Evolutionary conservation across 2,888 invertebrate species (phyloP), one percentile per base, ranked within the genome.

Genomic region (Ischnura elegans): DNA sequence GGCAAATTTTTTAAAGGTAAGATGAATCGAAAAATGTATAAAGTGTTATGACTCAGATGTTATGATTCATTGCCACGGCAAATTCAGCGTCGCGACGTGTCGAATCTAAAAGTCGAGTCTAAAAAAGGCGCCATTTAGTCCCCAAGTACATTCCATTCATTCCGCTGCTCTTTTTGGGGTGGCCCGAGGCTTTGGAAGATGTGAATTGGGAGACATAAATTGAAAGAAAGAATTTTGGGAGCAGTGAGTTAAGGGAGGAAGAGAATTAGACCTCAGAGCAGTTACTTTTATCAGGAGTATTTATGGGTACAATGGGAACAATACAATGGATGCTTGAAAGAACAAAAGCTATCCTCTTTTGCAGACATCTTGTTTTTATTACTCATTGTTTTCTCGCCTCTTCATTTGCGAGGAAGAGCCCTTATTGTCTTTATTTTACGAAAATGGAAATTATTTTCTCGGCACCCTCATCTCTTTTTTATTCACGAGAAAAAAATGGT

Each of bases 231-330:
- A 76, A 36, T 25, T 29, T 10, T 36, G 29, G 36, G 76, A 76
- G 36, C 76, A 76, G 36, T 76, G 36, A 36, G 36, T 29, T 13
- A 13, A 16, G 36, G 36, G 16, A 76, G 8, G 36, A 36, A 76
- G 76, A 36, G 13, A 76, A 76, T 76, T 36, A 76, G 76, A 76
- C 29, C 76, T 76, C 76, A 25, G 25, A 36, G 36, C 76, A 13
- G 76, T 76, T 29, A 76, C 76, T 76, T 76, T 76, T 76, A 76
- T 76, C 76, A 36, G 76, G 8, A 76, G 76, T 76, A 76, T 76
- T 76, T 76, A 76, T 36, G 76, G 36, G 36, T 25, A 76, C 76
- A 76, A 76, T 76, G 16, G 76, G 36, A 36, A 36, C 36, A 16
- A 29, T 36, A 76, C 29, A 13, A 25, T 13, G 76, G 36, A 76